These are phyloP conservation scores for Pluvialis apricaria DNA, from an alignment of 2,113 vertebrate species.

Conservation along the genomic window DNA sequence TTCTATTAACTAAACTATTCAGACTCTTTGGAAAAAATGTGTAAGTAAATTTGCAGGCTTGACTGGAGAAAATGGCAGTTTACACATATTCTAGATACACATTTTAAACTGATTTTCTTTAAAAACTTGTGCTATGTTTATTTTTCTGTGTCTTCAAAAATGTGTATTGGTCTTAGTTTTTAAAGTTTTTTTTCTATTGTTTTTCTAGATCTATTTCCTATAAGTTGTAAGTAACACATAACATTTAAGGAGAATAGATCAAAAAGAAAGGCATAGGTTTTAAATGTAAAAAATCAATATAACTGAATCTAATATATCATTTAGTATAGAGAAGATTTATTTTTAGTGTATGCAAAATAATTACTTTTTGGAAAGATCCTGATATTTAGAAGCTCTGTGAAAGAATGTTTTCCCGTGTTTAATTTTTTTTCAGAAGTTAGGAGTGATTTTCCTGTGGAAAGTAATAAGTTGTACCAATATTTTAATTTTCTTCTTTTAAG, in stretches of 20 bases:
- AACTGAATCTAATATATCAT: not conserved
- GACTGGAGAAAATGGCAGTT: not conserved
- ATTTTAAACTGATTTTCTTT: not conserved
- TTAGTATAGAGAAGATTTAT: fast-evolving
- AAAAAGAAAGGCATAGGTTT: not conserved
- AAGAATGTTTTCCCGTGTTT: not conserved
- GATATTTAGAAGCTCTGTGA: not conserved
- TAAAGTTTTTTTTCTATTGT: no score
- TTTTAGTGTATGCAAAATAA: not conserved
- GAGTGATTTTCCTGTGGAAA: not conserved
- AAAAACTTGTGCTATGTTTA: not conserved
- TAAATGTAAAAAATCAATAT: not conserved
- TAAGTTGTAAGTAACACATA: not conserved
- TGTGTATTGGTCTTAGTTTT: not conserved
- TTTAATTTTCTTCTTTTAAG: not conserved
- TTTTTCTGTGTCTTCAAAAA: not conserved
- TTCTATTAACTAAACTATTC: not conserved
- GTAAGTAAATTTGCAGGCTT: not conserved
- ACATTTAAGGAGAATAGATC: not conserved
- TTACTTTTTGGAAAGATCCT: not conserved
- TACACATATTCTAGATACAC: not conserved
- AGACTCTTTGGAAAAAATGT: not conserved
- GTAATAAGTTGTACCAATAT: not conserved
- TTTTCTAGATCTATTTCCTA: not conserved
- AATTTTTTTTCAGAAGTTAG: not conserved